These are phyloP conservation scores for Myocastor coypus DNA, from an alignment of 2,113 vertebrate species.

Conservation along the genomic window DNA sequence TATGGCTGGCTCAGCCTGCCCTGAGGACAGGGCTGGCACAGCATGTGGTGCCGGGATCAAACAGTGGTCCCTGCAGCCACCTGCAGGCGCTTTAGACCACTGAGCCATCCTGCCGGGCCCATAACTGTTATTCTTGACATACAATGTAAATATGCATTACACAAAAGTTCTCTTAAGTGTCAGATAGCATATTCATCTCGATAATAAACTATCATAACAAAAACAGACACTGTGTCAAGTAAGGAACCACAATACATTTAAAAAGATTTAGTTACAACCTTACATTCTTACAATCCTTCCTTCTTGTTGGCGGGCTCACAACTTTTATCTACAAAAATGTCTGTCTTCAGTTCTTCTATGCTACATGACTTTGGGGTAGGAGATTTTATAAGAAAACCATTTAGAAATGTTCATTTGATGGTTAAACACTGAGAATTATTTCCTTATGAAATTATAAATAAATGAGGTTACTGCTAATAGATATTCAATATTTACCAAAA, in stretches of 20 bases:
- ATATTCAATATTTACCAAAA: conserved; percentile 71
- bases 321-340: conserved; percentile 74
- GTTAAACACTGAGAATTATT: conserved; percentile 70
- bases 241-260: conserved; percentile 62
- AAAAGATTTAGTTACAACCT: conserved; percentile 53
- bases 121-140: conserved; percentile 36
- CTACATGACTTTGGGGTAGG: conserved; percentile 49
- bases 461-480: conserved; percentile 64
- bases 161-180: conserved; percentile 46
- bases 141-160: conserved; percentile 47
- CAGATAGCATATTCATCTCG: conserved; percentile 37
- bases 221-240: conserved; percentile 1
- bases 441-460: conserved; percentile 74
- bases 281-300: conserved; percentile 44
- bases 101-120: too few species aligned
- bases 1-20: too few species aligned
- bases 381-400: conserved; percentile 71
- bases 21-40: too few species aligned
- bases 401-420: conserved; percentile 58
- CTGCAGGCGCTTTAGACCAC: too few species aligned
- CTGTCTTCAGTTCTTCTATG: conserved; percentile 47
- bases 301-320: conserved; percentile 38
- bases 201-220: conserved; percentile 65
- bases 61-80: too few species aligned
- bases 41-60: too few species aligned